Conservation (phyloP, 2,797 vertebrate species). For the Pelodytes ibericus region DNA sequence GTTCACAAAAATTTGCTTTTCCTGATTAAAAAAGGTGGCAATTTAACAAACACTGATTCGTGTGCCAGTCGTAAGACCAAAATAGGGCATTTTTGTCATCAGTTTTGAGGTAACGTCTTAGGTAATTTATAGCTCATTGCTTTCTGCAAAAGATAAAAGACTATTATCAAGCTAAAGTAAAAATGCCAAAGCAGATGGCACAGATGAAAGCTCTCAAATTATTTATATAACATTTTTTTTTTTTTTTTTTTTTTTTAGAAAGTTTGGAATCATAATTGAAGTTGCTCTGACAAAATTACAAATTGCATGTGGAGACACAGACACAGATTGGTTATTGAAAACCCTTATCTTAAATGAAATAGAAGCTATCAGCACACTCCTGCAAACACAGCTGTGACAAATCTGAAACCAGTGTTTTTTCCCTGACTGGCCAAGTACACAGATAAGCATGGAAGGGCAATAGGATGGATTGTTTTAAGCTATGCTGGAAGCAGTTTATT, state of each 20-base stretch:
- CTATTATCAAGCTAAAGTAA: constrained; percentile 59
- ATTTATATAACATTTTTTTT: constrained; percentile 27
- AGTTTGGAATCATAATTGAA: constrained; percentile 63
- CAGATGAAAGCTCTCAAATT: constrained; percentile 52
- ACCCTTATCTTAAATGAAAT: constrained; percentile 60
- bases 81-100: constrained; percentile 62
- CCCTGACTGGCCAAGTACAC: constrained; percentile 19
- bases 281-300: constrained; percentile 34
- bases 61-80: constrained; percentile 58
- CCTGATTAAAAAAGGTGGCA: constrained; percentile 68
- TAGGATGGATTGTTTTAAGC: background rate
- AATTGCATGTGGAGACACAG: constrained; percentile 7
- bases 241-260: constrained; percentile 51
- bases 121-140: constrained; percentile 69
- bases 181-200: constrained; percentile 58
- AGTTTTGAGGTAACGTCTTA: constrained; percentile 61
- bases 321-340: constrained; percentile 48
- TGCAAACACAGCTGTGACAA: constrained; percentile 40
- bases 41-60: constrained; percentile 73
- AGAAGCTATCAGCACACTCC: constrained; percentile 46
- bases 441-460: constrained; percentile 37
- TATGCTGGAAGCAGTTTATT: background rate
- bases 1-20: constrained; percentile 61
- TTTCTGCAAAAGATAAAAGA: constrained; percentile 58
- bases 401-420: constrained; percentile 47